Conservation (phyloP, 2,888 invertebrate species). For the Eulithis prunata region DNA sequence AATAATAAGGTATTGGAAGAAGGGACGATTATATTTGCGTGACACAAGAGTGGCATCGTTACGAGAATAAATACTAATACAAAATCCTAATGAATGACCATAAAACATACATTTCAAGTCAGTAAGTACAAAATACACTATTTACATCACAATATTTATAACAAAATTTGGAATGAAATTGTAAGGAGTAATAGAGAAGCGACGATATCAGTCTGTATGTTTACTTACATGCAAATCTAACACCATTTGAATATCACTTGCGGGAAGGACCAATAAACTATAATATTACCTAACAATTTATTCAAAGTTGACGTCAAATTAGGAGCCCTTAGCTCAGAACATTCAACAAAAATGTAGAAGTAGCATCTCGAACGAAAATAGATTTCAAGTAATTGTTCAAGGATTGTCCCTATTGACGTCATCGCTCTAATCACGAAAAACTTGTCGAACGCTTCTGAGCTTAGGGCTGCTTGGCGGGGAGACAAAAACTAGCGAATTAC, state of each 20-base stretch:
- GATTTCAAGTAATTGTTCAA: no score
- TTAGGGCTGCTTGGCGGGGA: no score
- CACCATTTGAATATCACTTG: conserved; percentile 23
- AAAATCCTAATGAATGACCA: conserved; percentile 39
- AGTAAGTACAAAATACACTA: conserved; percentile 75
- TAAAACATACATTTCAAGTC: conserved; percentile 50
- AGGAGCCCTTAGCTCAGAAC: no score
- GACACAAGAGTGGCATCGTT: conserved; percentile 27
- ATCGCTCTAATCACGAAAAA: no score
- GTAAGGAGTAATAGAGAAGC: conserved; percentile 42
- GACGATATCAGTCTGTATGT: conserved; percentile 52
- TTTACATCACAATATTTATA: conserved; percentile 68
- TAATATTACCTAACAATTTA: conserved; percentile 9
- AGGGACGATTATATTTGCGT: conserved; percentile 42
- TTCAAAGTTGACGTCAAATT: conserved; percentile 8
- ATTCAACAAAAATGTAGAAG: no score
- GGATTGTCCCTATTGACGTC: no score
- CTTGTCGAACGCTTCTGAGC: no score
- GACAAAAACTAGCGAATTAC: no score
- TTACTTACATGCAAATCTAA: conserved; percentile 47
- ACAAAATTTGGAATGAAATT: conserved; percentile 64
- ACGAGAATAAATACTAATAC: conserved; percentile 36
- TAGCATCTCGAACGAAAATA: no score
- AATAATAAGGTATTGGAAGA: conserved; percentile 40
- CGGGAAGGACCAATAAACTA: conserved; percentile 14